Conservation (phyloP, 2,888 invertebrate genomes). For the Panzeria rudis region DNA sequence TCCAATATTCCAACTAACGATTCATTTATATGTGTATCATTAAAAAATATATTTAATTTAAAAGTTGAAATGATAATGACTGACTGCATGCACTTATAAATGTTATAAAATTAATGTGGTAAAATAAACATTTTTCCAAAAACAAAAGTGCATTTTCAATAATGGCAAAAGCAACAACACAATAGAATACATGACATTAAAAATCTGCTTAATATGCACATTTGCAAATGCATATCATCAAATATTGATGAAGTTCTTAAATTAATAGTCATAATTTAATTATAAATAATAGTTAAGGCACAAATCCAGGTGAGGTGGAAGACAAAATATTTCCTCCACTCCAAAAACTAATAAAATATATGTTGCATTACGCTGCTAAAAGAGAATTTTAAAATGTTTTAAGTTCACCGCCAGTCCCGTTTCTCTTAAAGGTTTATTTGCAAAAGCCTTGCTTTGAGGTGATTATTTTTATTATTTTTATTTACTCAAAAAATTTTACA, state of each 20-base stretch:
- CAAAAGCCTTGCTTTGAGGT: too few species aligned
- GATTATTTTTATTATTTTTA: too few species aligned
- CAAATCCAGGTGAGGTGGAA: not conserved
- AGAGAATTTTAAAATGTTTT: too few species aligned
- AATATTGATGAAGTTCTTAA: conserved; percentile 4
- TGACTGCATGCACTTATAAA: not conserved
- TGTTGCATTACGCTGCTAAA: too few species aligned
- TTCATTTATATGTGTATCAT: too few species aligned
- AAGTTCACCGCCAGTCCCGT: too few species aligned
- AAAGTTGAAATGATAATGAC: not conserved
- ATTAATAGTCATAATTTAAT: conserved; percentile 19
- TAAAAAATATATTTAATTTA: too few species aligned
- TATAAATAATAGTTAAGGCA: not conserved
- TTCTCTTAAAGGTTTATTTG: too few species aligned
- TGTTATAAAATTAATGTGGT: conserved; percentile 14
- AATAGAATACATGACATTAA: not conserved
- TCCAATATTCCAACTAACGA: too few species aligned
- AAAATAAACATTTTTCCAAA: not conserved
- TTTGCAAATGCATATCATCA: conserved; percentile 6
- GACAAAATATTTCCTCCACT: not conserved
- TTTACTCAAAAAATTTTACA: too few species aligned
- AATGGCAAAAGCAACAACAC: not conserved
- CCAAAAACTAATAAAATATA: not conserved
- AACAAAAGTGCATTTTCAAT: not conserved
- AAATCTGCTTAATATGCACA: not conserved